Evolutionary conservation across 2,113 vertebrate genomes (phyloP).

Genomic region (Acanthochromis polyacanthus): DNA sequence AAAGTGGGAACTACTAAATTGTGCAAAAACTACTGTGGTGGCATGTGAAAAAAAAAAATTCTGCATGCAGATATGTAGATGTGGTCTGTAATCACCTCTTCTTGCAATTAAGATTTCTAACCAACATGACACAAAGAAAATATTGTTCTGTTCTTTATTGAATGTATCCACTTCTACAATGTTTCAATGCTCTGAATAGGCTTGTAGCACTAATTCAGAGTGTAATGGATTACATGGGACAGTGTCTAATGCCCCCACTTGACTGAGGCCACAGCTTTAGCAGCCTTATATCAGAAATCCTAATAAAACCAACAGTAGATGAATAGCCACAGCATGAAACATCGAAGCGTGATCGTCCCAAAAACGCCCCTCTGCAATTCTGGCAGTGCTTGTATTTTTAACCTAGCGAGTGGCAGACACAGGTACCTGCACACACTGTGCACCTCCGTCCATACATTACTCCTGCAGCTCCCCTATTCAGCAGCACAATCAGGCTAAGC

Average conservation of each 20-base stretch:
- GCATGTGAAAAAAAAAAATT: no score
- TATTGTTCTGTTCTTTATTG: not conserved
- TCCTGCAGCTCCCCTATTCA: constrained; percentile 61
- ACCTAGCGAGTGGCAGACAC: not conserved
- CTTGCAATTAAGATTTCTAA: no score
- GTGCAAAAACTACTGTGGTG: no score
- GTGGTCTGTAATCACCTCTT: no score
- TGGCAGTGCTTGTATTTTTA: constrained; percentile 7
- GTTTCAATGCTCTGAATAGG: not conserved
- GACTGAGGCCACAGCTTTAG: constrained; percentile 25
- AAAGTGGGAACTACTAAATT: no score
- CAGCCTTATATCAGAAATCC: constrained; percentile 29
- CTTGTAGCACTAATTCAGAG: not conserved
- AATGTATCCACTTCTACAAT: constrained; percentile 6
- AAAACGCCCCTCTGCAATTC: constrained; percentile 3
- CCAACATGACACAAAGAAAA: not conserved
- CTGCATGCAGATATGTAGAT: no score
- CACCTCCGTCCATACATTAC: constrained; percentile 41
- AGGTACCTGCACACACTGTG: constrained; percentile 27
- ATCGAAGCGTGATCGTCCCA: not conserved
- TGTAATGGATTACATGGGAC: constrained; percentile 1
- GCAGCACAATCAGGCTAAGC: constrained; percentile 65
- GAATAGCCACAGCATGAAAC: constrained; percentile 31
- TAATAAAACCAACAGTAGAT: constrained; percentile 52
- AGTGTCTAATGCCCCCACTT: not conserved